These are phyloP conservation scores for Drosophila burlai DNA, from an alignment of 1,140 invertebrate species.

Conservation along the genomic window DNA sequence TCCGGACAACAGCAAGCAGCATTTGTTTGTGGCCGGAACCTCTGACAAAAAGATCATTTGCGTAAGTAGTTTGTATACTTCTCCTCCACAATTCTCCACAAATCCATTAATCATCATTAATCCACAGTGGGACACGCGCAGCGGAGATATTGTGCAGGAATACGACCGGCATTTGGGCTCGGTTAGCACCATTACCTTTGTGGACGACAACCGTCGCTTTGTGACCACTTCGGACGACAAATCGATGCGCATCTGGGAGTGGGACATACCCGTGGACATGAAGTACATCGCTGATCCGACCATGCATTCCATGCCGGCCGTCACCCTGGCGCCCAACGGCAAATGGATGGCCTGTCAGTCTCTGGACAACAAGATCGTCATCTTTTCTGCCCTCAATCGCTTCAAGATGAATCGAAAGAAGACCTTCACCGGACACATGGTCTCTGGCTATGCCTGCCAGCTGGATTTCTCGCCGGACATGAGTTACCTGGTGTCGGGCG, in stretches of 20 bases:
- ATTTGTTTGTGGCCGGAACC: slow-evolving; percentile 99
- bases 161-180: slow-evolving; percentile 99
- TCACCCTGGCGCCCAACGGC: slow-evolving; percentile 97
- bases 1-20: slow-evolving; percentile 98
- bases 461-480: slow-evolving; percentile 99
- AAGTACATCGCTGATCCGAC: slow-evolving; percentile 99
- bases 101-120: neutral
- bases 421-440: slow-evolving; percentile 99
- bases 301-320: slow-evolving; percentile 99
- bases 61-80: slow-evolving; percentile 88
- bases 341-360: slow-evolving; percentile 99
- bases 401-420: slow-evolving; percentile 99
- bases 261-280: slow-evolving; percentile 99
- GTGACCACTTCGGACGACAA: slow-evolving; percentile 99
- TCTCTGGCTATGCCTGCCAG: slow-evolving; percentile 98
- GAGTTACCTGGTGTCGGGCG: slow-evolving; percentile 99
- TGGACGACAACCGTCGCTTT: slow-evolving; percentile 98
- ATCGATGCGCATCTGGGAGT: slow-evolving; percentile 99
- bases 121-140: slow-evolving; percentile 96
- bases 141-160: slow-evolving; percentile 98
- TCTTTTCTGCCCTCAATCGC: slow-evolving; percentile 98
- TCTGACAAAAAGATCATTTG: slow-evolving; percentile 99
- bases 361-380: slow-evolving; percentile 99
- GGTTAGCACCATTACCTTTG: slow-evolving; percentile 99
- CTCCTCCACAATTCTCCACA: neutral